Percentiles rank a stretch among this genome's conserved stretches.
These are phyloP conservation scores for Ophioderma brevispina DNA, from an alignment of 35 echinoderm and acorn worm genomes.

Conservation along the genomic window DNA sequence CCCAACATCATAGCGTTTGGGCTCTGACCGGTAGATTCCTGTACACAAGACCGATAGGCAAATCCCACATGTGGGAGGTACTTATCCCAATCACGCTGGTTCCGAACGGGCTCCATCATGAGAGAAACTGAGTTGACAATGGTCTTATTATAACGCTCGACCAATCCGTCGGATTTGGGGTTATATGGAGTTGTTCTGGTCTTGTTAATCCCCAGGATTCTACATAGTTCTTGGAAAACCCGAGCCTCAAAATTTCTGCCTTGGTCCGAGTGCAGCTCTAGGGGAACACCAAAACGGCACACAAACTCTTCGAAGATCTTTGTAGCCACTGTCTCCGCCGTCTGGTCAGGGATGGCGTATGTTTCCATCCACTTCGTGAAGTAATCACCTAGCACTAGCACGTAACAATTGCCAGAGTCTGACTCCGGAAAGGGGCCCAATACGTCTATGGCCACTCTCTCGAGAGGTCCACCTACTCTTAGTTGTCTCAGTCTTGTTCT, in stretches of 20 bases:
- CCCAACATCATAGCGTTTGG: background rate
- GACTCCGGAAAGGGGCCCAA: slow-evolving; percentile 50
- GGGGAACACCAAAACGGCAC: too few relatives aligned
- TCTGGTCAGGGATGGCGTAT: background rate
- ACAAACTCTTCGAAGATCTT: background rate
- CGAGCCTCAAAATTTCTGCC: too few relatives aligned
- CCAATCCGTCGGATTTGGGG: background rate
- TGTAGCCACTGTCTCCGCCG: background rate
- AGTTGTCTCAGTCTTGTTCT: slow-evolving; percentile 38
- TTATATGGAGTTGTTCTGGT: background rate
- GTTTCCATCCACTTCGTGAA: background rate
- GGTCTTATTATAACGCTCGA: background rate
- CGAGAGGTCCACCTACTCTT: slow-evolving; percentile 27
- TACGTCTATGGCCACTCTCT: slow-evolving; percentile 56
- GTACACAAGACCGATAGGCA: background rate
- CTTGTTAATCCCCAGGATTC: background rate
- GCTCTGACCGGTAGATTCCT: background rate
- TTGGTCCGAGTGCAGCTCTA: too few relatives aligned
- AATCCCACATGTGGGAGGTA: background rate
- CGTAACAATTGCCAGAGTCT: background rate
- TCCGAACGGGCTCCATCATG: background rate
- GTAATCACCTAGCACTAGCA: background rate
- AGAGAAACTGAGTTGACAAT: background rate
- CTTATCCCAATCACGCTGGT: background rate
- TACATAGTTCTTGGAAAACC: background rate